Base-by-base conservation (phyloP, 1,140 invertebrate genomes). In the Zaprionus nigranus region DNA sequence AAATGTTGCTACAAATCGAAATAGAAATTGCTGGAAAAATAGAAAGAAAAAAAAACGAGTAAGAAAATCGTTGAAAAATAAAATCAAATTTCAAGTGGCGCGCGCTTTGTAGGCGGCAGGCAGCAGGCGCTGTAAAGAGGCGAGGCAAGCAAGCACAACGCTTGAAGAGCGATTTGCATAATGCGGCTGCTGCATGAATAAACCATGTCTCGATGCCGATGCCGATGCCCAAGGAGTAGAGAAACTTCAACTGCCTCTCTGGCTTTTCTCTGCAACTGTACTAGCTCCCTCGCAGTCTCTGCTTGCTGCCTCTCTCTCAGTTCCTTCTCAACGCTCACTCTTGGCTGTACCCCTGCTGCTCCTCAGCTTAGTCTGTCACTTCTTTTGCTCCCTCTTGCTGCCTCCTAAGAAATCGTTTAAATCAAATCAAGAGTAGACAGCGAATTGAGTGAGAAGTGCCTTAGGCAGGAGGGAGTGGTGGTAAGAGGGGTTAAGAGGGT, bases 161-260 rank as follows among this genome's bases (percentile, higher is more conserved):
- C 46, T 51, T 69, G 40, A 72, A 74, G 74, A 69, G 85, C 75
- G 79, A 87, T 87, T 87, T 87, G 85, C 84, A 87, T 87, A 87
- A 87, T 87, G 84, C 84, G 84, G 77, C 84, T 87, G 84, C 84
- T 87, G 84, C 81, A 87, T 87, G 84, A 87, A 87, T 87, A 87
- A 87, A 87, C 84, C 84, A 87, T 90, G 74, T 88, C 78, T 86
- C 64, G 60, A 72, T 79, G 62, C 34, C 81, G 65, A 43, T 68
- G 51, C 26, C 34, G 40, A 12, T 49, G 43, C 43, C 38, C 15
- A 4, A 5, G n/a, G n/a, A 17, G n/a, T 2, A 46, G 38, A 40
- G 15, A n/a, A 15, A 40, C 38, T 15, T 40, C 38, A 15, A 15
- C 38, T 6, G 30, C 38, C 13, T 15, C 38, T 5, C 15, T n/a